A percentile compares a stretch with the other conserved stretches of the same genome.
Evolutionary conservation across 2,113 vertebrate genomes (phyloP).

Genomic region (Indicator indicator): DNA sequence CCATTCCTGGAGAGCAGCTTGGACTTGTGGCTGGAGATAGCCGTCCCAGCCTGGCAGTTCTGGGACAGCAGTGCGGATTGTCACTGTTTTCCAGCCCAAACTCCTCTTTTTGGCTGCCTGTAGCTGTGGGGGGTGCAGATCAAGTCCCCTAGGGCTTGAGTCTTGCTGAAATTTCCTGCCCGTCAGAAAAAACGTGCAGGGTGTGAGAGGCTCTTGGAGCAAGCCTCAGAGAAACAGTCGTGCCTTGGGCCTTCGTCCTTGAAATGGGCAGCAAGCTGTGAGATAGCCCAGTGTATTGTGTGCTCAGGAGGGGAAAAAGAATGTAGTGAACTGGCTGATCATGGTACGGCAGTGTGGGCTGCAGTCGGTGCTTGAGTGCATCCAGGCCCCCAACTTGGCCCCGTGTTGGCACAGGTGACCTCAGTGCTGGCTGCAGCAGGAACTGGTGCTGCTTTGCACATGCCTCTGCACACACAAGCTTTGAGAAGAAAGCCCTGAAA

Average conservation of each 20-base stretch:
- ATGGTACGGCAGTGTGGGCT: accelerated
- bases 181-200: neutral
- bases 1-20: neutral
- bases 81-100: neutral
- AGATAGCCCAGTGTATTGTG: neutral
- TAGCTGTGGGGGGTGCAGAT: neutral
- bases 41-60: neutral
- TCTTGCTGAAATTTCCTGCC: neutral
- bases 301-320: neutral
- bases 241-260: neutral
- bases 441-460: neutral
- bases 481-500: slow-evolving; percentile 26
- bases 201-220: neutral
- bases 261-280: neutral
- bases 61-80: accelerated
- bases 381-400: neutral
- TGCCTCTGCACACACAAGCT: neutral
- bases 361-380: neutral
- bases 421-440: neutral
- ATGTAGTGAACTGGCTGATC: neutral
- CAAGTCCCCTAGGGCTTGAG: neutral
- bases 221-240: neutral
- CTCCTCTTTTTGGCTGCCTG: neutral
- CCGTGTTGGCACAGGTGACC: neutral
- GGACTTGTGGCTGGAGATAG: neutral